Evolutionary conservation across 2,888 invertebrate genomes (phyloP), one percentile per base, ranked within the genome.

Genomic region (Mimumesa dahlbomi): DNA sequence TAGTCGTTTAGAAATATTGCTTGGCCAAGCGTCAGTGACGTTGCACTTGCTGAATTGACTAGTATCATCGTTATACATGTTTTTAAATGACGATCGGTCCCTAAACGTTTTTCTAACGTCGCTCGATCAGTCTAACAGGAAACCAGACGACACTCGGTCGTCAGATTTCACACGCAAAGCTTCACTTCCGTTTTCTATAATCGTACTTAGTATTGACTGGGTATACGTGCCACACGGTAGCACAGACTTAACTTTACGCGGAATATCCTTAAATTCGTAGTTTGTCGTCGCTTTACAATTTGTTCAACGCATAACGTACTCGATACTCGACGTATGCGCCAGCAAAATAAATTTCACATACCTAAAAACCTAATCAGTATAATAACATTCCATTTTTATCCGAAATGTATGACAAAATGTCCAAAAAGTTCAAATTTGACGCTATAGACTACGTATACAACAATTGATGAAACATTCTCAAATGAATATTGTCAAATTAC

Each of bases 1-100:
- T n/a, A n/a, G n/a, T 19, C 14, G 4, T 22, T 50, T 50, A 38
- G 25, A 76, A 74, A 79, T 85, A 84, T 82, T 82, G 79, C 82
- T 81, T 85, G 77, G 75, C 75, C 77, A 77, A 85, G 79, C 82
- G 82, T 81, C 74, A 77, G 57, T 83, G 79, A 81, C 84, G 81
- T 82, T 81, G 79, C 80, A 78, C 78, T 82, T 82, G n/a, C n/a
- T n/a, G 77, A 85, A 87, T 87, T 86, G 86, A 87, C 87, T 85
- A 82, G 77, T 83, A 83, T 53, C 79, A 77, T 77, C 75, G 76
- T 77, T 74, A 79, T 50, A 66, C 52, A 48, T 73, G 53, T 48
- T 57, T 53, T 63, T 56, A 18, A 63, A 59, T 63, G 45, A 34
- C 57, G 52, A 65, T 42, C 43, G 42, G 45, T 40, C 21, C 13